Base-by-base conservation (phyloP, 2,888 invertebrate genomes). In the Stenotaenia linearis region DNA sequence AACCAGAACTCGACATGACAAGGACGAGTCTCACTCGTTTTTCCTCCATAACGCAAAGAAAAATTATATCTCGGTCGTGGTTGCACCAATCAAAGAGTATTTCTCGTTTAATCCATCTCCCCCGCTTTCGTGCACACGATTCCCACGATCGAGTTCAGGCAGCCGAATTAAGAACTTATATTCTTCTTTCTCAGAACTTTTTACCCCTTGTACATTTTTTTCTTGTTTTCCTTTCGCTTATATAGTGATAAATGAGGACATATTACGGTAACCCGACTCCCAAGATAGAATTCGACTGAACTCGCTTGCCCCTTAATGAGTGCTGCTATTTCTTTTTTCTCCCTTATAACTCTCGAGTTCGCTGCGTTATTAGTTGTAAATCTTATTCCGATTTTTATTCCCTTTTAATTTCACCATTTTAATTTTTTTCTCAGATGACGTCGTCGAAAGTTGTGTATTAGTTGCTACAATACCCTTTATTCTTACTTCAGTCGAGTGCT, bases 221-320 rank as follows among this genome's bases (percentile, higher is more conserved):
- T 69, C 69, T 69, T 69, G 69, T 69, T 69, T 69, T 69, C 69
- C 69, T 69, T 69, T 69, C 69, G 69, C 69, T 69, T 69, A 69
- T 69, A 69, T 69, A 69, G 69, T 69, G 69, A 69, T 69, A 69
- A 69, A 69, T 69, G 69, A 69, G 69, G 25, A 69, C 69, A 69
- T 69, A 69, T 69, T 69, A 69, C 69, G 28, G 69, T 69, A 69
- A 69, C 69, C 28, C 69, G 69, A 69, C 69, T 69, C 69, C 69
- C 69, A 69, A 69, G 69, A 25, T n/a, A n/a, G n/a, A n/a, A n/a
- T n/a, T 12, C 2, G n/a, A 69, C 69, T 69, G 25, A 56, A 69
- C 69, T 69, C 69, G 69, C 69, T 69, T 50, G 50, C 25, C 69
- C 69, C 69, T 69, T 69, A 69, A 69, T 69, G 69, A 69, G 69